A percentile compares a stretch with the other conserved stretches of the same genome.
Evolutionary conservation across 1,140 invertebrate species (phyloP).

Genomic region (Orussus abietinus): DNA sequence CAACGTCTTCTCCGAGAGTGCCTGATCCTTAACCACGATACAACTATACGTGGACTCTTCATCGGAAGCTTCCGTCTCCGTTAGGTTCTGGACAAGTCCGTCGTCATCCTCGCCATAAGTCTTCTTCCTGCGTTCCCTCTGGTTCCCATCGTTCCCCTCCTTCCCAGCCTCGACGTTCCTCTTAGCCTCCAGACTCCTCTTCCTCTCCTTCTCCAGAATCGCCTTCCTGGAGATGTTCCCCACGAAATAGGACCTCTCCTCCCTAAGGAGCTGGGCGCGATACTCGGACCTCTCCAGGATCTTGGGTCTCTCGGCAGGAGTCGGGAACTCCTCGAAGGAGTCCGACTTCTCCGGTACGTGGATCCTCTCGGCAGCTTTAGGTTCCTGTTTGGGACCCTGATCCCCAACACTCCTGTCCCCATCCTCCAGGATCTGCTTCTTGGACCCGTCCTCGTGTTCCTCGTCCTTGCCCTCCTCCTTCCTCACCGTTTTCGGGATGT

Average conservation of each 20-base stretch:
- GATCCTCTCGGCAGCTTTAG: slow-evolving; percentile 47
- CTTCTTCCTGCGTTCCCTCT: slow-evolving; percentile 54
- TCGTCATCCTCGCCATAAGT: slow-evolving; percentile 56
- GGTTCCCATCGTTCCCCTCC: slow-evolving; percentile 51
- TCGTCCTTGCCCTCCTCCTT: slow-evolving; percentile 50
- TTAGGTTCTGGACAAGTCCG: slow-evolving; percentile 44
- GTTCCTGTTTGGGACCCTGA: too few species aligned
- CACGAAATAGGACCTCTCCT: slow-evolving; percentile 47
- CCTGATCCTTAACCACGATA: slow-evolving; percentile 50
- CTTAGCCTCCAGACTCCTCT: slow-evolving; percentile 55
- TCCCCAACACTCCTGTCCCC: too few species aligned
- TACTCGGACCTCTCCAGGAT: slow-evolving; percentile 55
- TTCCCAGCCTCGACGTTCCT: slow-evolving; percentile 52
- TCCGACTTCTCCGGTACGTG: slow-evolving; percentile 41
- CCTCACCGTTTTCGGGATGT: slow-evolving; percentile 57
- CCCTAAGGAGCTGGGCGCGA: slow-evolving; percentile 49
- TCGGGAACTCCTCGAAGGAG: slow-evolving; percentile 46
- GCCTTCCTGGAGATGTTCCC: slow-evolving; percentile 52
- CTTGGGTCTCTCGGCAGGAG: slow-evolving; percentile 48
- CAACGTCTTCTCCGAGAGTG: slow-evolving; percentile 57
- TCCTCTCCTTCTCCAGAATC: slow-evolving; percentile 55
- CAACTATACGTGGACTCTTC: slow-evolving; percentile 64
- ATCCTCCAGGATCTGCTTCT: slow-evolving; percentile 42
- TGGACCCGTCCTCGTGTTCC: slow-evolving; percentile 40
- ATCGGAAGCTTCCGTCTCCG: slow-evolving; percentile 55